These are phyloP conservation scores for Scaptomyza polygonia DNA, from an alignment of 2,888 invertebrate species.

Conservation along the genomic window DNA sequence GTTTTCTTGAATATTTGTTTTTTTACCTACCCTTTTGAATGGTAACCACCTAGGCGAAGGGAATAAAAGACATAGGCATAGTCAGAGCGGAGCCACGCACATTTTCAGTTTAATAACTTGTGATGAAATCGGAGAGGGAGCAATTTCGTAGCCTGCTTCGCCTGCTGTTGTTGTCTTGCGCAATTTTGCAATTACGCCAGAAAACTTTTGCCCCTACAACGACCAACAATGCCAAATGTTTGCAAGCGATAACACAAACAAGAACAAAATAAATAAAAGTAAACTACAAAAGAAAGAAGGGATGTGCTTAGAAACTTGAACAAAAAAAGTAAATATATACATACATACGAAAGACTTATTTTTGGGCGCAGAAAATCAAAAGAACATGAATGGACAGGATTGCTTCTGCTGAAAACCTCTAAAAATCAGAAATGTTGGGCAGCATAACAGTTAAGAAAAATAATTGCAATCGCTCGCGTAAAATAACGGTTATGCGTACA, in stretches of 20 bases:
- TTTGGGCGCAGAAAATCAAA: slow-evolving; percentile 25
- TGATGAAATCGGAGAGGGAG: slow-evolving; percentile 8
- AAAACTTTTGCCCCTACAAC: slow-evolving; percentile 46
- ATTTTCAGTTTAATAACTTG: slow-evolving; percentile 65
- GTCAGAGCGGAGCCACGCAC: slow-evolving; percentile 57
- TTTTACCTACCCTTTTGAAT: background rate
- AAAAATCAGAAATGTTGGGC: slow-evolving; percentile 19
- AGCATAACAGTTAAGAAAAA: slow-evolving; percentile 27
- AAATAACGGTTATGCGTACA: slow-evolving; percentile 63
- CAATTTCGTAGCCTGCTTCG: slow-evolving; percentile 2
- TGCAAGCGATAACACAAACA: slow-evolving; percentile 52
- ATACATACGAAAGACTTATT: slow-evolving; percentile 25
- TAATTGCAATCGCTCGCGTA: slow-evolving; percentile 65
- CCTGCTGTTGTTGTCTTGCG: slow-evolving; percentile 51
- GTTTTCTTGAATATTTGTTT: slow-evolving; percentile 26
- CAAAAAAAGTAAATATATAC: slow-evolving; percentile 35
- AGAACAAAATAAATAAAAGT: slow-evolving; percentile 11
- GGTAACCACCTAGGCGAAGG: background rate
- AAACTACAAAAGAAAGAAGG: slow-evolving; percentile 23
- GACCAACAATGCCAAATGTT: slow-evolving; percentile 45
- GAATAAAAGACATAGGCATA: slow-evolving; percentile 8
- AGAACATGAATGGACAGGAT: slow-evolving; percentile 1
- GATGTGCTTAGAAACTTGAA: slow-evolving; percentile 38
- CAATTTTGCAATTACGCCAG: slow-evolving; percentile 66
- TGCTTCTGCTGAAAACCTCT: slow-evolving; percentile 23